Conservation (phyloP, 2,888 invertebrate genomes). For the Periphyllus acericola region DNA sequence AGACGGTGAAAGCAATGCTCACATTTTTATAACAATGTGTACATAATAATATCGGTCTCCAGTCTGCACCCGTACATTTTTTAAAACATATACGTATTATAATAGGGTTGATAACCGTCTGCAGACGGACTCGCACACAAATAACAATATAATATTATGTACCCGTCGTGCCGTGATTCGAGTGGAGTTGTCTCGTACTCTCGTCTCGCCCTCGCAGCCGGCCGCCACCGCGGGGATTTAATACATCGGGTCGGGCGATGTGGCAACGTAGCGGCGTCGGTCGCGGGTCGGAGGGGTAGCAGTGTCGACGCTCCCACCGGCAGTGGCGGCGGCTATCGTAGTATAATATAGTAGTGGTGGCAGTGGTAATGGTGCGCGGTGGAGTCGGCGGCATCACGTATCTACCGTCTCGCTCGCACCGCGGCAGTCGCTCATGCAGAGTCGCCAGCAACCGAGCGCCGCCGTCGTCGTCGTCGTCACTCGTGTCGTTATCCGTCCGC, state of each 20-base stretch:
- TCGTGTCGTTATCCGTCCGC: not conserved
- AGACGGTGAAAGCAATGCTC: no score
- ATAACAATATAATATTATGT: not conserved
- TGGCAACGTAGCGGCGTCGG: slow-evolving; percentile 47
- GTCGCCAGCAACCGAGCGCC: slow-evolving; percentile 1
- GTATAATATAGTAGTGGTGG: no score
- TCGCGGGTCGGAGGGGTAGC: not conserved
- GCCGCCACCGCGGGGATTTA: not conserved
- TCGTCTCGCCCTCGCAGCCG: not conserved
- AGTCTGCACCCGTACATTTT: no score
- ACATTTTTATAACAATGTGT: no score
- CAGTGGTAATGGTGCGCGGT: not conserved
- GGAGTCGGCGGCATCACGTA: not conserved
- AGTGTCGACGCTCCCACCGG: not conserved
- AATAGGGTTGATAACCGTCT: no score
- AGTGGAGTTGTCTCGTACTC: not conserved
- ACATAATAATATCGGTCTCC: no score
- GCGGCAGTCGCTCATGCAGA: slow-evolving; percentile 55
- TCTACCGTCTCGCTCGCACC: slow-evolving; percentile 42
- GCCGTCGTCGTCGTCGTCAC: not conserved
- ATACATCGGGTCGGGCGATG: not conserved
- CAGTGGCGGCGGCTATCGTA: not conserved
- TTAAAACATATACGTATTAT: no score
- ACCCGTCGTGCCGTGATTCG: not conserved
- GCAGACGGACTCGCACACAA: no score